These are phyloP conservation scores for Heptranchias perlo DNA, from an alignment of 2,113 vertebrate species.

Conservation along the genomic window DNA sequence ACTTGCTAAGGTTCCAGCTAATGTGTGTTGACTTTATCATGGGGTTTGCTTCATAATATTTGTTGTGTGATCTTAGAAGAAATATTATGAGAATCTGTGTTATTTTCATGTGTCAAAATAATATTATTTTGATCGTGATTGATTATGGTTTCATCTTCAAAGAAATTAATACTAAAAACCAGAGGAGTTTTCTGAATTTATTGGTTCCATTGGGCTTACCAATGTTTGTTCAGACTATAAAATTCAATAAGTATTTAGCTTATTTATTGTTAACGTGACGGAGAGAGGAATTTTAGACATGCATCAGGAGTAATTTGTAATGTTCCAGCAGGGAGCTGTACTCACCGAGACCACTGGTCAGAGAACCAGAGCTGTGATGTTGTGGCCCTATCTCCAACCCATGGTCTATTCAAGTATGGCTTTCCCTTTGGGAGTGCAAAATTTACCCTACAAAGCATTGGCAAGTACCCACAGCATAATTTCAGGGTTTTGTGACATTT, in stretches of 20 bases:
- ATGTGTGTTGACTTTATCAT: background rate
- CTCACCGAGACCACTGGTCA: background rate
- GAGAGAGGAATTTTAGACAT: background rate
- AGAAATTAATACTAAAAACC: background rate
- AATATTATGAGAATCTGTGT: background rate
- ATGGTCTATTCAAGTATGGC: background rate
- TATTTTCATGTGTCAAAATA: background rate
- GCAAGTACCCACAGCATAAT: background rate
- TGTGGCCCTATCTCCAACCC: background rate
- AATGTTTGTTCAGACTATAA: background rate
- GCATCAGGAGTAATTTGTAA: background rate
- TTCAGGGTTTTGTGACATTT: too few species aligned
- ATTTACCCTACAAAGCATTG: background rate
- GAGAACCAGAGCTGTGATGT: background rate
- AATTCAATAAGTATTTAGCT: background rate
- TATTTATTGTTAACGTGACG: background rate
- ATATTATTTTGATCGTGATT: background rate
- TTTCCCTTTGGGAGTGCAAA: background rate
- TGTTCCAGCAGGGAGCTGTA: background rate
- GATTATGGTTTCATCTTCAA: background rate
- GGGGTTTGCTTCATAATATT: background rate
- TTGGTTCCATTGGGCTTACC: background rate
- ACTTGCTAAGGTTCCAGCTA: background rate
- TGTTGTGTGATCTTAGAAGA: background rate
- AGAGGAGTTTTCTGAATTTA: background rate